Percentiles rank a stretch among this genome's conserved stretches.
Conservation (phyloP, 2,888 invertebrate species). For the Micoletzkya japonica region DNA sequence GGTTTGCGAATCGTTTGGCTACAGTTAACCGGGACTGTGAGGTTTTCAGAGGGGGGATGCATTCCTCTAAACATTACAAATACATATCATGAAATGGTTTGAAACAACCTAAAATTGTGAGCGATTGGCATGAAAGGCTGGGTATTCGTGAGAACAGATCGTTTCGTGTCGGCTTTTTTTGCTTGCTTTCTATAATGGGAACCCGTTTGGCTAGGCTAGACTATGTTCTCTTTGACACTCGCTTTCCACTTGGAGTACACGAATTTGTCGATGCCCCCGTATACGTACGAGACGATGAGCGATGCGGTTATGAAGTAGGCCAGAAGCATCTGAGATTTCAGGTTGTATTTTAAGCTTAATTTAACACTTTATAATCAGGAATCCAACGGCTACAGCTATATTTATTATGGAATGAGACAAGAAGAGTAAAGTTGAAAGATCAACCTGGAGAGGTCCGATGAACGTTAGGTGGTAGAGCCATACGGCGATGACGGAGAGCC, state of each 20-base stretch:
- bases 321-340: conserved; percentile 50
- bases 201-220: neutral
- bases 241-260: conserved; percentile 21
- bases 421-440: no score
- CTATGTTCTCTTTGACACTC: conserved; percentile 8
- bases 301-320: conserved; percentile 51
- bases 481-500: conserved; percentile 48
- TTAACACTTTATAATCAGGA: neutral
- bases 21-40: no score
- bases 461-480: conserved; percentile 58
- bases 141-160: no score
- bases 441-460: conserved; percentile 50
- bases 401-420: neutral
- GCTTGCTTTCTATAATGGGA: no score
- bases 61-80: no score
- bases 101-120: no score
- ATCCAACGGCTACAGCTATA: neutral
- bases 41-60: no score
- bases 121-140: no score
- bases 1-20: no score
- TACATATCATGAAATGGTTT: no score
- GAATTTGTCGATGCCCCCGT: conserved; percentile 58
- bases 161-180: no score
- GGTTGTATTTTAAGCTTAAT: neutral
- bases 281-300: conserved; percentile 44